phyloP scores from a whole-genome alignment of 2,888 invertebrate species.

The Cheilosia vernalis region DNA sequence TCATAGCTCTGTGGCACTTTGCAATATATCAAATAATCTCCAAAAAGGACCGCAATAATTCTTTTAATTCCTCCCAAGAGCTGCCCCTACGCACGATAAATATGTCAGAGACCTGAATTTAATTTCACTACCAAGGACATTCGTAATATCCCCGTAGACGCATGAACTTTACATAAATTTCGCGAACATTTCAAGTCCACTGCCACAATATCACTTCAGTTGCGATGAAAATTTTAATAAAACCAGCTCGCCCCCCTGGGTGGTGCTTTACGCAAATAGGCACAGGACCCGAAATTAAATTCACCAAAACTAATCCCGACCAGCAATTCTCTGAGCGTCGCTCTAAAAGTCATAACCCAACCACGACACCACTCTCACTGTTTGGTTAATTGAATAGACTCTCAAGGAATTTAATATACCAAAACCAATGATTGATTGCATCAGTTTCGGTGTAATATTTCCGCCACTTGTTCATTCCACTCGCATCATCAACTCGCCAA shows the following conservation, averaged over 20 bases:
- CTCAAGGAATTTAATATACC: constrained; percentile 57
- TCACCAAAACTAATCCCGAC: constrained; percentile 39
- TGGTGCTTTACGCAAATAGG: constrained; percentile 36
- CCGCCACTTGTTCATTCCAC: constrained; percentile 55
- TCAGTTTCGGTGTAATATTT: constrained; percentile 49
- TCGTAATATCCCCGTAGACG: constrained; percentile 22
- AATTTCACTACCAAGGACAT: constrained; percentile 19
- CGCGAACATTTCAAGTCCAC: constrained; percentile 2
- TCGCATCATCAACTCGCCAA: constrained; percentile 51
- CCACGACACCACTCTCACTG: background rate
- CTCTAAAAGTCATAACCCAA: constrained; percentile 14
- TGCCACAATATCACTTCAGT: constrained; percentile 30
- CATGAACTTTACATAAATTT: constrained; percentile 41
- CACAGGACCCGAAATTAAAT: constrained; percentile 15
- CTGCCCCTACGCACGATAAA: constrained; percentile 21
- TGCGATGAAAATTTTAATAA: constrained; percentile 66
- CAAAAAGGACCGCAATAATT: constrained; percentile 26
- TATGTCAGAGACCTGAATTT: constrained; percentile 17
- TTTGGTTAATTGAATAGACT: constrained; percentile 60
- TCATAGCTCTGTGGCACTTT: background rate
- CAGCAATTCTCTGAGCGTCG: constrained; percentile 7
- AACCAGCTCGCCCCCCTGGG: constrained; percentile 19
- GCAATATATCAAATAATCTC: constrained; percentile 17
- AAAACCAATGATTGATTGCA: constrained; percentile 63
- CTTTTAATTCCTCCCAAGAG: constrained; percentile 32